Base-by-base conservation (phyloP, 2,888 invertebrate species). In the Gonocerus acuteangulatus region DNA sequence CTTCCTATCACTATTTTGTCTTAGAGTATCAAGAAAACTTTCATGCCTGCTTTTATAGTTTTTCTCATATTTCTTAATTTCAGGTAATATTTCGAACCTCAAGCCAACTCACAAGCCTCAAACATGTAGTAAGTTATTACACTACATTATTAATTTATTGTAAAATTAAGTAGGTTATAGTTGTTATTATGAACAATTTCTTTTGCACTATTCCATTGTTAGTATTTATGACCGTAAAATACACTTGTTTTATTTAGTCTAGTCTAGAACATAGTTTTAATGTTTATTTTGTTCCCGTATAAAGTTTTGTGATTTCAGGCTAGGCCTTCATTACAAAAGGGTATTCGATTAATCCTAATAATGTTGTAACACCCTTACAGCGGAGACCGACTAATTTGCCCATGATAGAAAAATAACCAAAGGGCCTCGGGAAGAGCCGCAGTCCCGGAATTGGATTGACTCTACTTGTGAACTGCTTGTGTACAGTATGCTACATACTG, bases 91-190 rank as follows among this genome's bases (percentile, higher is more conserved):
- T 42, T 57, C 22, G 19, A 42, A 18, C 19, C 47, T 16, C 32
- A 34, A 23, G 3, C 18, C 7, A 4, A 27, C 32, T n/a, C 16
- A 32, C 19, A 48, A 72, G 71, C 74, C 73, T 74, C 72, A 77
- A 76, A 75, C 79, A 81, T 80, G 80, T 81, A 81, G 80, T 80
- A 74, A 80, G 80, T 80, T 74, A n/a, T 9, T 11, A n/a, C 39
- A 9, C 39, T 9, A 4, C n/a, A 9, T 9, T 39, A 39, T 39
- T 39, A 9, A 39, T 39, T 39, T 6, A 27, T 27, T 6, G 9
- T 6, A 27, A 6, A 9, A 27, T 6, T 39, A 39, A 4, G 4
- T n/a, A 4, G n/a, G 39, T 13, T 39, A 9, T 39, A 39, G 7
- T 39, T 4, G 3, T 39, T n/a, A 9, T 39, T n/a, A 9, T 9